A percentile compares a stretch with the other conserved stretches of the same genome.
phyloP scores from a whole-genome alignment of 2,113 vertebrate species.

The Orycteropus afer region DNA sequence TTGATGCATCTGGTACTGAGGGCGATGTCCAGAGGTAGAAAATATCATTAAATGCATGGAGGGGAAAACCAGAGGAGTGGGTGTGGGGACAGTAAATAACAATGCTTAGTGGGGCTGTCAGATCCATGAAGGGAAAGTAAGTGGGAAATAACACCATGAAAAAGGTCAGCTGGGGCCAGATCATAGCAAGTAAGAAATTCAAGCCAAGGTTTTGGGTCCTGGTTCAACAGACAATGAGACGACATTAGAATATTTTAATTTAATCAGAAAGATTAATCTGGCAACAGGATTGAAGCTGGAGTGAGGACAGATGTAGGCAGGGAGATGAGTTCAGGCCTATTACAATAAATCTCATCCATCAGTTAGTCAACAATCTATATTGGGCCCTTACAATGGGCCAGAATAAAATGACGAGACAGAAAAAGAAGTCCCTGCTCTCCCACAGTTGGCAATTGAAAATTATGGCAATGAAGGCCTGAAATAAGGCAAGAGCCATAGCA shows the following conservation, averaged over 20 bases:
- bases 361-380: neutral
- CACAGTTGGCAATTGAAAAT: neutral
- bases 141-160: neutral
- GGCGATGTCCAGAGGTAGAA: neutral
- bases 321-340: neutral
- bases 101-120: neutral
- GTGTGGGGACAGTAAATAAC: neutral
- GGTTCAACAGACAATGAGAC: neutral
- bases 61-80: neutral
- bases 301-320: neutral
- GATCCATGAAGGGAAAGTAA: neutral
- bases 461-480: neutral
- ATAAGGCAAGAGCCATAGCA: neutral
- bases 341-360: neutral
- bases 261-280: slow-evolving; percentile 2
- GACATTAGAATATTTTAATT: neutral
- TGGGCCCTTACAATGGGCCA: neutral
- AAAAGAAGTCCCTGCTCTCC: neutral
- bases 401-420: neutral
- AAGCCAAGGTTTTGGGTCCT: neutral
- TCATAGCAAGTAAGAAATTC: neutral
- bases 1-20: neutral
- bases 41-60: neutral
- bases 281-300: neutral
- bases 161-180: neutral